Percentiles rank a stretch among this genome's conserved stretches.
These are phyloP conservation scores for Meandrina meandrites DNA, from an alignment of 92 coral and sea anemone genomes.

Conservation along the genomic window DNA sequence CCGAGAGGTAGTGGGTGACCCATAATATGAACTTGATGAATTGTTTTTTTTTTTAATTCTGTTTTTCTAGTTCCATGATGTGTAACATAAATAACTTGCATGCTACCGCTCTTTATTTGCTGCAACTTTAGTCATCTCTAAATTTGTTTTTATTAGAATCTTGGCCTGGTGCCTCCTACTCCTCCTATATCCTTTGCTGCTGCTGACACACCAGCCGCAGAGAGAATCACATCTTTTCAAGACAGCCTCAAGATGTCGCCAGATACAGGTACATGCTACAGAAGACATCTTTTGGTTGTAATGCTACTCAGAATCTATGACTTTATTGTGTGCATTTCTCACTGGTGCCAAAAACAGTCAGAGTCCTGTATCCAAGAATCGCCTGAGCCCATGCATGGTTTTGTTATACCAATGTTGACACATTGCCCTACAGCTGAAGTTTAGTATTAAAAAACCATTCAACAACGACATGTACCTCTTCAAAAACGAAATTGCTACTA, in stretches of 20 bases:
- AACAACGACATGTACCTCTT: not conserved
- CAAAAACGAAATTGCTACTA: not conserved
- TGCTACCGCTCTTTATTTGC: too few species aligned
- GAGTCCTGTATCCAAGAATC: not conserved
- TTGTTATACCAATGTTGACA: not conserved
- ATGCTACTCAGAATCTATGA: not conserved
- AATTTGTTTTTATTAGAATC: conserved; percentile 44
- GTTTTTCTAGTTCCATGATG: too few species aligned
- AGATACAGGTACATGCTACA: conserved; percentile 55
- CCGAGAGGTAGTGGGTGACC: too few species aligned
- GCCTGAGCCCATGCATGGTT: not conserved
- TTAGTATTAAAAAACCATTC: not conserved
- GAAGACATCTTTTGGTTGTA: not conserved
- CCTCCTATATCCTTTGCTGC: conserved; percentile 93
- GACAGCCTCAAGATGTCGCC: conserved; percentile 78
- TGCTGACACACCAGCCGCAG: conserved; percentile 74
- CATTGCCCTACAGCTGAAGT: too few species aligned
- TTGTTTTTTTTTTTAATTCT: too few species aligned
- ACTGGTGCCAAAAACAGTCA: not conserved
- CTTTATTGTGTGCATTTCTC: not conserved
- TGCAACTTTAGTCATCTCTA: too few species aligned
- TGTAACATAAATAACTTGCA: too few species aligned
- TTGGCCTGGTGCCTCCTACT: conserved; percentile 89
- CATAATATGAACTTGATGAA: too few species aligned
- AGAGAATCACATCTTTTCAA: conserved; percentile 71